A percentile compares a stretch with the other conserved stretches of the same genome.
These are phyloP conservation scores for Haliclona indistincta DNA, from an alignment of 37 sponge, comb jelly and placozoan species.

Conservation along the genomic window DNA sequence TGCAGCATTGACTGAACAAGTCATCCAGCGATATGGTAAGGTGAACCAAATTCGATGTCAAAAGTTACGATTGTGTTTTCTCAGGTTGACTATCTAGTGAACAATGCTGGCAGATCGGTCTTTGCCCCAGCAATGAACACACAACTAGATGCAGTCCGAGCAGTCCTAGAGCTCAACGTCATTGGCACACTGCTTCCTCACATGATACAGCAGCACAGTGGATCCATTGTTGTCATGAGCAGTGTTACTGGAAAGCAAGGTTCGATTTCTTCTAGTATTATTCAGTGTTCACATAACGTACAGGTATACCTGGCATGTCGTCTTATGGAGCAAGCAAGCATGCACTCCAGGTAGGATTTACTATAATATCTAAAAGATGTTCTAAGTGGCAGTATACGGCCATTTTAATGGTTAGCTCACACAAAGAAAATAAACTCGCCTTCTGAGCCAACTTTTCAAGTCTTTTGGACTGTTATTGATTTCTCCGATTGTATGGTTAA, in stretches of 20 bases:
- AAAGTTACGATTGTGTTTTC: too few relatives aligned
- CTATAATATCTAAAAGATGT: too few relatives aligned
- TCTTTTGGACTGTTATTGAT: not conserved
- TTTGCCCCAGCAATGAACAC: slow-evolving; percentile 74
- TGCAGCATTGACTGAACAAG: slow-evolving; percentile 19
- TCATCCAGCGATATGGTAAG: slow-evolving; percentile 45
- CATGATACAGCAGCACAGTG: slow-evolving; percentile 68
- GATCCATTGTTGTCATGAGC: slow-evolving; percentile 74
- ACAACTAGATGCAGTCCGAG: slow-evolving; percentile 64
- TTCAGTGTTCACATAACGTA: not conserved
- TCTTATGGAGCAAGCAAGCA: slow-evolving; percentile 88
- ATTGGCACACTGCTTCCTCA: slow-evolving; percentile 80
- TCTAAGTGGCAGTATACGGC: too few relatives aligned
- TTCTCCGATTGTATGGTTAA: too few relatives aligned
- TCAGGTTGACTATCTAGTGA: slow-evolving; percentile 92
- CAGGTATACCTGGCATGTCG: slow-evolving; percentile 78
- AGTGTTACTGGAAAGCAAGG: slow-evolving; percentile 91
- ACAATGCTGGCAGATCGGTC: slow-evolving; percentile 93
- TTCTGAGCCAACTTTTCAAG: not conserved
- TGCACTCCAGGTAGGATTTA: slow-evolving; percentile 89
- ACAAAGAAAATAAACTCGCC: too few relatives aligned
- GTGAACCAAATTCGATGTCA: too few relatives aligned
- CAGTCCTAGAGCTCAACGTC: slow-evolving; percentile 76
- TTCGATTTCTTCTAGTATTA: not conserved
- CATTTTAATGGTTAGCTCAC: too few relatives aligned